Percentiles rank a stretch among this genome's conserved stretches.
phyloP scores from a whole-genome alignment of 1,140 invertebrate genomes.

The Sinella curviseta region DNA sequence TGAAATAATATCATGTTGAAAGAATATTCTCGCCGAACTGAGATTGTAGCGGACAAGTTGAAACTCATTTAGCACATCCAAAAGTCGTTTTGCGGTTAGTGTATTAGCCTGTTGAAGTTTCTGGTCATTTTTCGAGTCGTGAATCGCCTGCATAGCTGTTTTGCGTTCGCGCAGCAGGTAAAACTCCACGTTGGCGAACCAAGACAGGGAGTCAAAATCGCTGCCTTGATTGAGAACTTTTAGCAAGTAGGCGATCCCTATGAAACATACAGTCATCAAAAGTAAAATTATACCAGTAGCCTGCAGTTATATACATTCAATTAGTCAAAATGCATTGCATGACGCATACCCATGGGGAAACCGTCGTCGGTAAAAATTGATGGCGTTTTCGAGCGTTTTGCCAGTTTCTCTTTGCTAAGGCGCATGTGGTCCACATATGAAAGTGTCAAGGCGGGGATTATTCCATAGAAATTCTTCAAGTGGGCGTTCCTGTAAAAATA shows the following conservation, averaged over 20 bases:
- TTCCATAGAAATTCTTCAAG: slow-evolving; percentile 89
- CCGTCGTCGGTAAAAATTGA: slow-evolving; percentile 96
- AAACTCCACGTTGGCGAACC: slow-evolving; percentile 86
- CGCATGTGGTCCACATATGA: slow-evolving; percentile 94
- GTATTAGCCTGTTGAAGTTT: slow-evolving; percentile 90
- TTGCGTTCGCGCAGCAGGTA: slow-evolving; percentile 68
- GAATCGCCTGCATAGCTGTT: slow-evolving; percentile 61
- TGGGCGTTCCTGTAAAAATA: slow-evolving; percentile 79
- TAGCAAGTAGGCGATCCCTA: slow-evolving; percentile 70
- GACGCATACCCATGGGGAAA: slow-evolving; percentile 82
- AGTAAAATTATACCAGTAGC: neutral
- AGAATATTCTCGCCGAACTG: slow-evolving; percentile 92
- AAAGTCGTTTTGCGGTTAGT: slow-evolving; percentile 84
- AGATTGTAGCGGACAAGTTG: slow-evolving; percentile 86
- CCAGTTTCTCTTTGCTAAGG: slow-evolving; percentile 87
- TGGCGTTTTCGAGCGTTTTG: slow-evolving; percentile 77
- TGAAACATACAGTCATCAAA: slow-evolving; percentile 42
- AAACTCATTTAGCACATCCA: slow-evolving; percentile 72
- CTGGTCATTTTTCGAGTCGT: slow-evolving; percentile 66
- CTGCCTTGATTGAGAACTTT: slow-evolving; percentile 66
- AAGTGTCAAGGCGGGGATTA: slow-evolving; percentile 88
- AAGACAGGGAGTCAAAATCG: slow-evolving; percentile 91
- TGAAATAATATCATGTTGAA: slow-evolving; percentile 60
- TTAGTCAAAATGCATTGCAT: slow-evolving; percentile 65
- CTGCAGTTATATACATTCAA: neutral